Evolutionary conservation across 2,888 invertebrate species (phyloP).

Genomic region (Conops quadrifasciatus): DNA sequence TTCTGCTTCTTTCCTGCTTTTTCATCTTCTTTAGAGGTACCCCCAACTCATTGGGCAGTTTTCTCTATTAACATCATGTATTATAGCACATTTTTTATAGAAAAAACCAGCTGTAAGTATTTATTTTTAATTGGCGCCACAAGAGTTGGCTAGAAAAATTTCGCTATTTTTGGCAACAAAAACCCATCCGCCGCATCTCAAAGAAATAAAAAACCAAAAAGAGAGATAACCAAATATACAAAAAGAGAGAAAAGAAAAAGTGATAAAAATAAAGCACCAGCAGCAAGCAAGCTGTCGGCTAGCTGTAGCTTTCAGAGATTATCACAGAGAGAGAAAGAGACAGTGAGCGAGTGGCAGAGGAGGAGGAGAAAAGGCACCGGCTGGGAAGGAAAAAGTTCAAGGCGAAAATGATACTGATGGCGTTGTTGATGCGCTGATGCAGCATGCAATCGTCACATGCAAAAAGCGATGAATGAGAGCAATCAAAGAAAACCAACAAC

Average conservation of each 20-base stretch:
- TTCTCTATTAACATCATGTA: too few species aligned
- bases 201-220: too few species aligned
- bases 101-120: not conserved
- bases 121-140: conserved; percentile 36
- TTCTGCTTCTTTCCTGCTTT: too few species aligned
- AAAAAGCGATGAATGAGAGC: conserved; percentile 20
- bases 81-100: too few species aligned
- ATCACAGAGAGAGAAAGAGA: not conserved
- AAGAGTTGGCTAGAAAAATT: conserved; percentile 25
- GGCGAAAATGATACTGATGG: conserved; percentile 23
- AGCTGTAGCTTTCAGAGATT: too few species aligned
- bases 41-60: too few species aligned
- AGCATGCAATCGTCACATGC: conserved; percentile 26
- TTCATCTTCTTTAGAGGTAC: too few species aligned
- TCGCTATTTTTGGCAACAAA: conserved; percentile 30
- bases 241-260: not conserved
- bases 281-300: not conserved
- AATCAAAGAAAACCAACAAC: not conserved
- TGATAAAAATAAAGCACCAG: not conserved
- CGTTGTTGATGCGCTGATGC: conserved; percentile 8
- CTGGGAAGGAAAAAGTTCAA: conserved; percentile 29
- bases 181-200: conserved; percentile 8
- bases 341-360: not conserved
- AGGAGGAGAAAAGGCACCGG: not conserved
- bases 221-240: not conserved